Evolutionary conservation across 2,797 vertebrate species (phyloP).

Genomic region (Nyctalus aviator): DNA sequence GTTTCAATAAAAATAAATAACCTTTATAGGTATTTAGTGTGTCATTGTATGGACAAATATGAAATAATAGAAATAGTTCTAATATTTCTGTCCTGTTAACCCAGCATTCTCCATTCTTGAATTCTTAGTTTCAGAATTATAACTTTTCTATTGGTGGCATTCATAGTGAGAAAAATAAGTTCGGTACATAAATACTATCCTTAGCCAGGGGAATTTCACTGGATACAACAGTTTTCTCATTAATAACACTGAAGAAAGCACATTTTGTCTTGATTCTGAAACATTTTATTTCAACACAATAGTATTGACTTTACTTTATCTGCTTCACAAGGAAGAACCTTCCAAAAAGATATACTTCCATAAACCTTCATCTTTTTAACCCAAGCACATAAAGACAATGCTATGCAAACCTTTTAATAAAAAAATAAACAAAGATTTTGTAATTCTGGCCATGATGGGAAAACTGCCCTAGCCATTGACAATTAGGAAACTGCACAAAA

Average conservation of each 20-base stretch:
- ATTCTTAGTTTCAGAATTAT: background rate
- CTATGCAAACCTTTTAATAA: background rate
- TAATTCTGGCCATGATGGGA: background rate
- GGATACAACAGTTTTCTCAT: background rate
- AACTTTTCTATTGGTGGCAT: background rate
- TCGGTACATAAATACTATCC: background rate
- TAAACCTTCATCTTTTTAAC: background rate
- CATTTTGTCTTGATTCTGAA: background rate
- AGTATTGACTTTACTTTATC: background rate
- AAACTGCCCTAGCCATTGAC: background rate
- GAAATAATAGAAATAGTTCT: conserved; percentile 23
- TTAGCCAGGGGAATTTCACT: background rate
- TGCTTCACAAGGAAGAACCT: conserved; percentile 22
- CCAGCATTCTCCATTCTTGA: background rate
- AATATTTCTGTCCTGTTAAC: background rate
- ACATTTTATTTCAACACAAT: background rate
- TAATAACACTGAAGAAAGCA: background rate
- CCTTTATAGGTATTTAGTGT: background rate
- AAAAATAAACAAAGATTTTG: background rate
- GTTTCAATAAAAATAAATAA: background rate
- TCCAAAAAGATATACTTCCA: background rate
- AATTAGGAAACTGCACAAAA: background rate
- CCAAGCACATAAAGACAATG: background rate
- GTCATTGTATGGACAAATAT: background rate
- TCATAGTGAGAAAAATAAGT: background rate